Conservation (phyloP, 2,888 invertebrate genomes). For the Chrysomela aeneicollis region DNA sequence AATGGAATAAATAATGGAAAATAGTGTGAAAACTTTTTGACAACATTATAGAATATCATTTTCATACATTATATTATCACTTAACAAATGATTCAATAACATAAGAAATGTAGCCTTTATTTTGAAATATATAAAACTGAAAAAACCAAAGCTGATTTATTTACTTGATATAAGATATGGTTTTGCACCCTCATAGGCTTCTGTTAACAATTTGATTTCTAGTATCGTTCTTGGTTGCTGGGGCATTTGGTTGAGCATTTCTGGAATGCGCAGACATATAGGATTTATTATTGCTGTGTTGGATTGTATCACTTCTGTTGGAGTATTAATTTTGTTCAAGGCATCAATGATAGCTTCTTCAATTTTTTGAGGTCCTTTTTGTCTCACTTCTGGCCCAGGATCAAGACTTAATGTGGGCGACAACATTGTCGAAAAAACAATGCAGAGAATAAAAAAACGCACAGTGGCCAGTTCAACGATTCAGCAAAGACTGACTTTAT, state of each 20-base stretch:
- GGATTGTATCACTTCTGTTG: conserved; percentile 7
- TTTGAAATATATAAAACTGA: neutral
- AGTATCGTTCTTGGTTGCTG: conserved; percentile 1
- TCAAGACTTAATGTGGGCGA: neutral
- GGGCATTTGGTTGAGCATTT: conserved; percentile 18
- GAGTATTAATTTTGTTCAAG: conserved; percentile 18
- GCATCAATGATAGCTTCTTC: conserved; percentile 20
- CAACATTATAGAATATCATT: neutral
- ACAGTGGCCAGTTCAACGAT: too few relatives aligned
- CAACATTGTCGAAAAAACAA: neutral
- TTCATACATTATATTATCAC: neutral
- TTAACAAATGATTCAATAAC: neutral
- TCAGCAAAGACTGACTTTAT: too few relatives aligned
- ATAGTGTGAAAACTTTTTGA: conserved; percentile 21
- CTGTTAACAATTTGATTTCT: conserved; percentile 20
- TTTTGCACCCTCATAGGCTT: conserved; percentile 22
- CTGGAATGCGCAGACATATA: conserved; percentile 20
- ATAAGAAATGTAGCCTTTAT: conserved; percentile 6
- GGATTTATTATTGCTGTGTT: conserved; percentile 15
- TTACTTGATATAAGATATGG: conserved; percentile 14
- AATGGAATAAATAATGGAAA: too few relatives aligned
- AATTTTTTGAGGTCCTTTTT: conserved; percentile 2
- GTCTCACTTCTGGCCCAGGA: neutral
- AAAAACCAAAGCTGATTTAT: neutral
- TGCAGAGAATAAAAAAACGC: too few relatives aligned